Conservation (phyloP, 2,113 vertebrate genomes). For the Sebastes schlegelii region DNA sequence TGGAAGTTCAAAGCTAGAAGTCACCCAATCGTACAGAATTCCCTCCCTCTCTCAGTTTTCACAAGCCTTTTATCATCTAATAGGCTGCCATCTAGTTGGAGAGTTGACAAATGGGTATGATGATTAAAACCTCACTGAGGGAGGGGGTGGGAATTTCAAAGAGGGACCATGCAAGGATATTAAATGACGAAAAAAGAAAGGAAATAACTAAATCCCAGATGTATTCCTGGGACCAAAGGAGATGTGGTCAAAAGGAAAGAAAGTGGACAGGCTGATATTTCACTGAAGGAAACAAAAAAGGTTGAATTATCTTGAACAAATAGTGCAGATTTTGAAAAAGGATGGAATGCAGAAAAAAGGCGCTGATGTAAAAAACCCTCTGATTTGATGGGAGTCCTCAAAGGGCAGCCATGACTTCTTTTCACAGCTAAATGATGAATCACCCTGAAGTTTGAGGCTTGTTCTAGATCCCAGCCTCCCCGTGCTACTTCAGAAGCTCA, state of each 20-base stretch:
- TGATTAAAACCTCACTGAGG: constrained; percentile 10
- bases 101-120: constrained; percentile 37
- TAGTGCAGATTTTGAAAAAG: constrained; percentile 3
- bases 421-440: constrained; percentile 29
- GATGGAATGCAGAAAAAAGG: not conserved
- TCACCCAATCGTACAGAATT: constrained; percentile 30
- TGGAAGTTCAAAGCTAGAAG: constrained; percentile 56
- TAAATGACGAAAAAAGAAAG: constrained; percentile 42
- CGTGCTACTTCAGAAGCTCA: not conserved
- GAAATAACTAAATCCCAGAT: constrained; percentile 39
- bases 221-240: constrained; percentile 45
- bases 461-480: not conserved
- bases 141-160: constrained; percentile 47
- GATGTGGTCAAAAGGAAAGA: constrained; percentile 42
- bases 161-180: constrained; percentile 32
- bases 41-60: constrained; percentile 49
- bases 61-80: constrained; percentile 49
- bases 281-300: constrained; percentile 38
- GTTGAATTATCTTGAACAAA: constrained; percentile 56
- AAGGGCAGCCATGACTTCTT: constrained; percentile 5
- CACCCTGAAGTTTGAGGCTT: not conserved
- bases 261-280: constrained; percentile 50
- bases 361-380: constrained; percentile 1
- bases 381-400: constrained; percentile 10
- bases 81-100: constrained; percentile 28